These are phyloP conservation scores for Oplegnathus fasciatus DNA, from an alignment of 2,113 vertebrate genomes.

Conservation along the genomic window DNA sequence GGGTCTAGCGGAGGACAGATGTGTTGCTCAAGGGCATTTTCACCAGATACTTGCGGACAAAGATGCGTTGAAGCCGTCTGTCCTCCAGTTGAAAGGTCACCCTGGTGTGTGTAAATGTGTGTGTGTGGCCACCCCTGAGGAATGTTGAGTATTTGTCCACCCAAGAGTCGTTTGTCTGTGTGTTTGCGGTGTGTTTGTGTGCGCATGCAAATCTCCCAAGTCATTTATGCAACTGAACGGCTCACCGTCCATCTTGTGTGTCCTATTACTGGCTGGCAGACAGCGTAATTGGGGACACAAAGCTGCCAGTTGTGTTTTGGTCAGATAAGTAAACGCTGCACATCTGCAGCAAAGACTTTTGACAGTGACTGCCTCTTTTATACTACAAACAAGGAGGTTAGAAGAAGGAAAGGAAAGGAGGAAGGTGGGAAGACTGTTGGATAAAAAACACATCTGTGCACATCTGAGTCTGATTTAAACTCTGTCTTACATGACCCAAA, in stretches of 20 bases:
- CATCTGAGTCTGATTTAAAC: constrained; percentile 8
- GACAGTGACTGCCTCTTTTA: constrained; percentile 16
- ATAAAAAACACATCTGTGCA: constrained; percentile 1
- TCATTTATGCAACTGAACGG: constrained; percentile 21
- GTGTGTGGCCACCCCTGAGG: constrained; percentile 31
- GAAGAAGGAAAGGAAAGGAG: background rate
- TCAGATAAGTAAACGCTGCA: constrained; percentile 10
- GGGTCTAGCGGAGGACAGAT: background rate
- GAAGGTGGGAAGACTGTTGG: background rate
- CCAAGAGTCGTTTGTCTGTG: constrained; percentile 7
- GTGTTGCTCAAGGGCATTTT: constrained; percentile 49
- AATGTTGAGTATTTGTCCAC: constrained; percentile 48
- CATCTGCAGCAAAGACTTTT: constrained; percentile 7
- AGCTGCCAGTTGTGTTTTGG: constrained; percentile 53
- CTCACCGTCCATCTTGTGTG: constrained; percentile 51
- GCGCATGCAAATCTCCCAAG: constrained; percentile 36
- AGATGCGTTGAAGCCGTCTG: constrained; percentile 17
- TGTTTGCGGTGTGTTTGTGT: constrained; percentile 42
- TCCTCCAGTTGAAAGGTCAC: constrained; percentile 44
- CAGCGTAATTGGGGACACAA: constrained; percentile 62
- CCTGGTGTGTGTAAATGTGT: constrained; percentile 17
- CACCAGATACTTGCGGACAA: constrained; percentile 30
- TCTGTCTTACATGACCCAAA: constrained; percentile 12
- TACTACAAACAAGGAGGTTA: background rate
- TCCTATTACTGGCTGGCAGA: constrained; percentile 64